Base-by-base conservation (phyloP, 2,888 invertebrate species). In the Phytoseiulus persimilis region DNA sequence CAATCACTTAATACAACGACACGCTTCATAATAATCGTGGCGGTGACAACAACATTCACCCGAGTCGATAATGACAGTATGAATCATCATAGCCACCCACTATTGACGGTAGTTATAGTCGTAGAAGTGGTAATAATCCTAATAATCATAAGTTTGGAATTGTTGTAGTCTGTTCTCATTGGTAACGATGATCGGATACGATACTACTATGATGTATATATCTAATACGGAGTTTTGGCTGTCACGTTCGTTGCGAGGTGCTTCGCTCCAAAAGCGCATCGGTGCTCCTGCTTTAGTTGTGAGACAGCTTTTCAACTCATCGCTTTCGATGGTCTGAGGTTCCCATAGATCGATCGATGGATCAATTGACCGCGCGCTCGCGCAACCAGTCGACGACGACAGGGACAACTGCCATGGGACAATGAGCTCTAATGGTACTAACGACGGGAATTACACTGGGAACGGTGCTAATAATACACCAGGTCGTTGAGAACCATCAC, bases 111-210 rank as follows among this genome's bases (percentile, higher is more conserved):
- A 83, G 31, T 5, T 23, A 32, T 83, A 83, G 28, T 83, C 18
- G 31, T 83, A 83, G n/a, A n/a, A n/a, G 32, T 31, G n/a, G 28
- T 83, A 23, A 83, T 83, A 23, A 32, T 83, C 14, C 11, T 33
- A 83, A 31, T 83, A 33, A 31, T 83, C 9, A 33, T 83, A 31
- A 14, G 83, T 65, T 28, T 65, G 65, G 65, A 65, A 65, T 65
- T 65, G 65, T 65, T 65, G 65, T 65, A 65, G 65, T 65, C 65
- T 65, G 65, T 65, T 65, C 65, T 65, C 65, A 65, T 65, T 65
- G 65, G 65, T 65, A 14, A 28, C 65, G 65, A 65, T 28, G 65
- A 65, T 65, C 39, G 39, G 65, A 65, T 28, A 65, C 65, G 65
- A 28, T 23, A 65, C 65, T 14, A 65, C 65, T 65, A 65, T 65